These are phyloP conservation scores for Vandiemenella viatica DNA, from an alignment of 2,888 invertebrate species.

Conservation along the genomic window DNA sequence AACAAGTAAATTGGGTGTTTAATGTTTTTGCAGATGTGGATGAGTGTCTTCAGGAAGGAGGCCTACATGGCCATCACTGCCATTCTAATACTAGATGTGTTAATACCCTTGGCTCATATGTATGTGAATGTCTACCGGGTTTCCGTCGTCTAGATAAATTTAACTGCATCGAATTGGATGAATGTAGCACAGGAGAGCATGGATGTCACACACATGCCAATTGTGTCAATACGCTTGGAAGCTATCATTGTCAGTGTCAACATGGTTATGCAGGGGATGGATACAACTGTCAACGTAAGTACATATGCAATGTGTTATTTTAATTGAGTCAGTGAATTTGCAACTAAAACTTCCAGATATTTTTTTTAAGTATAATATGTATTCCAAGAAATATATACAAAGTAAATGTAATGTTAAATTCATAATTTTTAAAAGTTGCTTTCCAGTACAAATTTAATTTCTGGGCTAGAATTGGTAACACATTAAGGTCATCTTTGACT, in stretches of 20 bases:
- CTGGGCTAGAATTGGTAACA: no score
- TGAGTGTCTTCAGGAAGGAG: slow-evolving; percentile 67
- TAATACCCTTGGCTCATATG: slow-evolving; percentile 67
- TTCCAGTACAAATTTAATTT: no score
- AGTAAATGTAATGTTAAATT: no score
- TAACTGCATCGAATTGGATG: slow-evolving; percentile 67
- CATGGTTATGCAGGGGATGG: slow-evolving; percentile 66
- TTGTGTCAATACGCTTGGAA: slow-evolving; percentile 69
- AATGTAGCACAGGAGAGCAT: slow-evolving; percentile 56
- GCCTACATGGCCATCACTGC: slow-evolving; percentile 69
- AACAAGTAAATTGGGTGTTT: no score
- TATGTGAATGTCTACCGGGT: slow-evolving; percentile 69
- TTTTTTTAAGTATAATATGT: no score
- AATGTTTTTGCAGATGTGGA: slow-evolving; percentile 66
- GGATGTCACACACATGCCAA: slow-evolving; percentile 59
- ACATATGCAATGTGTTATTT: background rate
- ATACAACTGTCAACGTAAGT: slow-evolving; percentile 63
- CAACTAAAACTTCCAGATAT: no score
- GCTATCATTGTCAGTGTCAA: slow-evolving; percentile 59
- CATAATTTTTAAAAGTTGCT: no score
- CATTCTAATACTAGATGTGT: slow-evolving; percentile 69
- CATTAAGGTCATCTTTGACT: no score
- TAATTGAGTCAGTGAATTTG: no score
- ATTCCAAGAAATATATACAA: no score
- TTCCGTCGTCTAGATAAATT: slow-evolving; percentile 61